Conservation (phyloP, 2,113 vertebrate species). For the Cepphus grylle region DNA sequence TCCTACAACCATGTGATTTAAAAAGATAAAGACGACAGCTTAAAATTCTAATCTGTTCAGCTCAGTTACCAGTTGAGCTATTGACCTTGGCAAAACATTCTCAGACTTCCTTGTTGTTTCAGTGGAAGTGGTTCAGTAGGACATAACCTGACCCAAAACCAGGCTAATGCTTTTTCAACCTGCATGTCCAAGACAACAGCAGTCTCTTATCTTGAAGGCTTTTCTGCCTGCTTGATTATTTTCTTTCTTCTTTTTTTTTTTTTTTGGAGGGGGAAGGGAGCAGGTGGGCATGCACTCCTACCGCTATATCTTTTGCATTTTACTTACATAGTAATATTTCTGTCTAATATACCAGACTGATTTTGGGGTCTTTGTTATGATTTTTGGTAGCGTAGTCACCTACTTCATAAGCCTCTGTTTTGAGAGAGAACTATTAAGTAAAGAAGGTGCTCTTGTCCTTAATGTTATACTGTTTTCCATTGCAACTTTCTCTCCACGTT, state of each 20-base stretch:
- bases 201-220: neutral
- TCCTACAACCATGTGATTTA: neutral
- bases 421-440: neutral
- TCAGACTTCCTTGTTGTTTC: constrained; percentile 1
- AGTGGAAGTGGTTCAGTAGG: neutral
- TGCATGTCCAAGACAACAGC: neutral
- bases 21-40: constrained; percentile 9
- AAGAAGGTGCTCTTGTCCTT: neutral
- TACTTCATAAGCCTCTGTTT: neutral
- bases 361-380: neutral
- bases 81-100: neutral
- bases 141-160: neutral
- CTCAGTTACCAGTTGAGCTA: neutral
- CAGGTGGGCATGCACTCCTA: neutral
- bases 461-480: neutral
- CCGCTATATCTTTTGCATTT: neutral
- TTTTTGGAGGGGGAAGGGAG: neutral
- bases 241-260: neutral
- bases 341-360: neutral
- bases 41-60: constrained; percentile 14
- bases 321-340: neutral
- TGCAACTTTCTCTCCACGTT: neutral
- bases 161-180: neutral
- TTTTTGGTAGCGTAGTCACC: neutral
- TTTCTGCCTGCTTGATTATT: neutral